Base-by-base conservation (phyloP, 2,113 vertebrate species). In the Psilopogon haemacephalus region DNA sequence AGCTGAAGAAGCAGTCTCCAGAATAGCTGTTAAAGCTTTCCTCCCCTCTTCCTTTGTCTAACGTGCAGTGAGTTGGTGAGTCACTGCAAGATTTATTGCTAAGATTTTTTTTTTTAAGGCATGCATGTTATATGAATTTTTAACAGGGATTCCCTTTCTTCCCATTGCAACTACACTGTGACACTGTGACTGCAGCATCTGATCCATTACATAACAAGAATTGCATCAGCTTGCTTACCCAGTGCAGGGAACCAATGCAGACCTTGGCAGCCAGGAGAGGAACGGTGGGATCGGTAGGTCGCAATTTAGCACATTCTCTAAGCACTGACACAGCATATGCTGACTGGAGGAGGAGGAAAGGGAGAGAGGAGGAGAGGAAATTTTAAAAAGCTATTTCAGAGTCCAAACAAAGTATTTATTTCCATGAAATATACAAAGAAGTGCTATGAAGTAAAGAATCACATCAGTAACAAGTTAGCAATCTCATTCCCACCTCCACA, bases 251-350 rank as follows among this genome's bases (percentile, higher is more conserved):
- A 76, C 98, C 97, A 62, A 99, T 98, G 98, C 99, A 99, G 97
- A 99, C 97, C 98, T 99, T 99, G 93, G 98, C 99, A 67, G 98
- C 99, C 96, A 99, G 97, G 46, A 99, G 97, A 44, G 98, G 98
- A 90, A 99, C 78, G 0, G 98, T 98, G 80, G 99, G 98, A 96
- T 99, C 98, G 1, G 97, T 96, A 37, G 99, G 99, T 93, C 97
- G 98, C 97, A 99, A 98, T 91, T 98, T 98, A 82, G 97, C 75
- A 65, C 99, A 99, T 92, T 99, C 99, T 80, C 97, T 98, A 55
- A 99, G 98, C 82, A 99, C 98, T 3, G 98, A 99, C 94, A 99
- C 98, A 1, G 99, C 99, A 20, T 98, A 98, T 56, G 98, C 98
- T 1, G 97, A 98, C 99, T 99, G 96, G n/a, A 71, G 59, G 56